These are phyloP conservation scores for Mellivora capensis DNA, from an alignment of 2,113 vertebrate genomes.

Conservation along the genomic window DNA sequence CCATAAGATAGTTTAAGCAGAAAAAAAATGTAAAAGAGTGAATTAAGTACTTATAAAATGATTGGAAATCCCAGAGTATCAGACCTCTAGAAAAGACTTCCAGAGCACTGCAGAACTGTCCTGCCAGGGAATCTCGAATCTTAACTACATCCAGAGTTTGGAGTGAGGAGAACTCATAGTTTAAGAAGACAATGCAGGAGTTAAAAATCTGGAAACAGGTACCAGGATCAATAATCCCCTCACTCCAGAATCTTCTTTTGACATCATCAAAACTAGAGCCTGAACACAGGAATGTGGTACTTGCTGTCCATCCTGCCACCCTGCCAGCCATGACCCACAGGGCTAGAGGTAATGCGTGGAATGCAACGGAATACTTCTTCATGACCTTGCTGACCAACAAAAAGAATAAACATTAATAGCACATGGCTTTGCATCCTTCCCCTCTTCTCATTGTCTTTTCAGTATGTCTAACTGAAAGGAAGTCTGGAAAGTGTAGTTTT, in stretches of 20 bases:
- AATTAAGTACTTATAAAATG: not conserved
- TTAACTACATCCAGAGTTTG: not conserved
- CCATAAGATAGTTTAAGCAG: not conserved
- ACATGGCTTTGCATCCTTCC: not conserved
- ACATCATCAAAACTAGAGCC: not conserved
- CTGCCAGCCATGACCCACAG: not conserved
- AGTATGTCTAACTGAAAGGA: not conserved
- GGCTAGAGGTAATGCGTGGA: not conserved
- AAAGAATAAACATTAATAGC: not conserved
- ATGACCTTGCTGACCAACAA: not conserved
- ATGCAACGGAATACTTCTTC: not conserved
- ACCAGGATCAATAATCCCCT: not conserved
- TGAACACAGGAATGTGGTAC: not conserved
- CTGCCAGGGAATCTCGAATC: not conserved
- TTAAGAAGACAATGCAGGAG: not conserved
- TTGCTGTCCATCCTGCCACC: not conserved
- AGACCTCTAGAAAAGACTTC: not conserved
- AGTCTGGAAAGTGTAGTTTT: not conserved
- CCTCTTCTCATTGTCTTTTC: not conserved
- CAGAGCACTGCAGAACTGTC: not conserved
- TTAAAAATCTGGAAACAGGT: not conserved
- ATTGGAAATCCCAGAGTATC: not conserved
- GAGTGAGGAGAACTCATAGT: not conserved
- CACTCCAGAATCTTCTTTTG: not conserved
- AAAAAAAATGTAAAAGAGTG: not conserved